Base-by-base conservation (phyloP, 2,888 invertebrate species). In the Liodrosophila aerea region DNA sequence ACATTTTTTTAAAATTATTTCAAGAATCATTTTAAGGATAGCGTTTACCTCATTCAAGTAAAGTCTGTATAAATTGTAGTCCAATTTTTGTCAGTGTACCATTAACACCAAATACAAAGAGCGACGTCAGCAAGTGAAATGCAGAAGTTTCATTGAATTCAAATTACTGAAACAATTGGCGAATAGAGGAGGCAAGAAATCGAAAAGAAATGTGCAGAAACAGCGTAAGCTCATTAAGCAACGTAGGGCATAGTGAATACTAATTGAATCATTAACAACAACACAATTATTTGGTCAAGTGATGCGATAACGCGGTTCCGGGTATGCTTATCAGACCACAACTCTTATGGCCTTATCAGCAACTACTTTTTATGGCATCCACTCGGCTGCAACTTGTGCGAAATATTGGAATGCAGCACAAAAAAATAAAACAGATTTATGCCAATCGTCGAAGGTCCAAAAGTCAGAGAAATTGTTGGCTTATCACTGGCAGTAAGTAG, bases 261-360 rank as follows among this genome's bases (percentile, higher is more conserved):
- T 13, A 44, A 47, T 53, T 12, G 34, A 27, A 37, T 27, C 41
- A 50, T 46, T 15, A 50, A 12, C 1, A 50, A 27, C 22, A 12
- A 46, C 27, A 7, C 7, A 29, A 30, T 0, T n/a, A 7, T 22
- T 9, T 29, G 29, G 15, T 11, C 46, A 53, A 43, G 44, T 31
- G 33, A 27, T 12, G 29, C 16, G 37, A 50, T 62, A 53, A 72
- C 3, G 33, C 64, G 9, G 37, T 59, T 72, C 29, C 56, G 41
- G 37, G 31, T 22, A 5, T 22, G 3, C 41, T 64, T 68, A 68
- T 75, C 68, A n/a, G n/a, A n/a, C n/a, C n/a, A 36, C 22, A 22
- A 5, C 22, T 22, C 22, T 22, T 22, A 5, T 5, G 31, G 13
- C 8, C 49, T 61, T 74, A 73, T 71, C 72, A 44, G 22, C 33